Evolutionary conservation across 2,113 vertebrate genomes (phyloP), one percentile per base, ranked within the genome.

Genomic region (Myiopsitta monachus): DNA sequence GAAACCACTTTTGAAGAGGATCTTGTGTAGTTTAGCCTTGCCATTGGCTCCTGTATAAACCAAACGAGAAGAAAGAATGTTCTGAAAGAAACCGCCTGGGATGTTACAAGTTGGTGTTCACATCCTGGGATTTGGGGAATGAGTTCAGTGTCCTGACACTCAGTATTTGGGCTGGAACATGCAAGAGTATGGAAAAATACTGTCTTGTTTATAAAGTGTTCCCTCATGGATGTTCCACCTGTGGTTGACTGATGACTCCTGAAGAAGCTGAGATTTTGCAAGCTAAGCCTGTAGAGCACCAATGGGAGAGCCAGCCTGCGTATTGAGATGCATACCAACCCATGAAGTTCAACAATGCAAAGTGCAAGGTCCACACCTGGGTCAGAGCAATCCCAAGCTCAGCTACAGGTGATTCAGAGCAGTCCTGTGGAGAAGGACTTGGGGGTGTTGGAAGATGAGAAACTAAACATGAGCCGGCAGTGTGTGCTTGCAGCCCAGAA

Each of bases 101-200:
- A 14, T 55, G 54, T 69, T 74, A 18, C 12, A 63, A 43, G 49
- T 46, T 63, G n/a, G 2, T 14, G 31, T 90, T 93, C 2, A 4
- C 27, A 44, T 73, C 47, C 8, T 7, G 3, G 0, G 0, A 15
- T 59, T 66, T 23, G 51, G 19, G 39, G 7, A 82, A 22, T 0
- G 11, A 90, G 22, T 76, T 63, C 31, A 51, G 63, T 2, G 2
- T 70, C 18, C 38, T 74, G 4, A 38, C 2, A 1, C 22, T 91
- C 11, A 0, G 3, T 14, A 4, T 79, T 78, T 75, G 43, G 28
- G 15, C 62, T 36, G 38, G 2, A 8, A 26, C 6, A 4, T 66
- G 30, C 33, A 15, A 38, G 61, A 63, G 14, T 47, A 33, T 39
- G 26, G 54, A 43, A 49, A 72, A 54, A 33, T 21, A 8, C 18